phyloP scores from a whole-genome alignment of 2,113 vertebrate genomes.

The Sturnira hondurensis region DNA sequence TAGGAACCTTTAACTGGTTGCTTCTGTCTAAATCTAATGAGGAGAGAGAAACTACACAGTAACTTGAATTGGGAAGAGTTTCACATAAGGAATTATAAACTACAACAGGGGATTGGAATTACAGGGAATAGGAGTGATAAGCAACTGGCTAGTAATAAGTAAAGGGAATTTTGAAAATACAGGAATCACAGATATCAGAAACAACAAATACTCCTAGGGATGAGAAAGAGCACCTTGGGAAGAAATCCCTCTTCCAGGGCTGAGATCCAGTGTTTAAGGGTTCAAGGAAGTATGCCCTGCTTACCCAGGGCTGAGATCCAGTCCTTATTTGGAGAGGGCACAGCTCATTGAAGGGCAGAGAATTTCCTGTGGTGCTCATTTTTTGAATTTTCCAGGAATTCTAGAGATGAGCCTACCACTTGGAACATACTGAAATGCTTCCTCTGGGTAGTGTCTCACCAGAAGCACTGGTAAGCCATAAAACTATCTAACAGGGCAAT shows the following conservation, averaged over 20 bases:
- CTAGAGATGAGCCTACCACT: not conserved
- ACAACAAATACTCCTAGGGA: not conserved
- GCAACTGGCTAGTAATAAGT: not conserved
- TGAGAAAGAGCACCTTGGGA: not conserved
- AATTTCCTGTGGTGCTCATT: not conserved
- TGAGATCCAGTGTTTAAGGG: not conserved
- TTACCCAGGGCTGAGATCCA: not conserved
- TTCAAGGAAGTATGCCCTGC: not conserved
- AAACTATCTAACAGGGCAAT: not conserved
- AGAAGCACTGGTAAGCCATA: not conserved
- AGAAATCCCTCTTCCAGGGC: not conserved
- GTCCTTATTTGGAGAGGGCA: not conserved
- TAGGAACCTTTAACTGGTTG: not conserved
- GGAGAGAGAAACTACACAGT: not conserved
- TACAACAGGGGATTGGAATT: not conserved
- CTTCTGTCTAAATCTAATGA: not conserved
- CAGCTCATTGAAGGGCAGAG: not conserved
- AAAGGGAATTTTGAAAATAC: not conserved
- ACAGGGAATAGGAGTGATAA: not conserved
- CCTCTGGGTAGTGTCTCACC: not conserved
- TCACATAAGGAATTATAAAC: slow-evolving; percentile 1
- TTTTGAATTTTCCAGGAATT: not conserved
- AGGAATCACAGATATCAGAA: not conserved
- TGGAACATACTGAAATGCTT: not conserved
- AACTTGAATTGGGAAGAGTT: not conserved